Base-by-base conservation (phyloP, 2,113 vertebrate genomes). In the Morone chrysops region DNA sequence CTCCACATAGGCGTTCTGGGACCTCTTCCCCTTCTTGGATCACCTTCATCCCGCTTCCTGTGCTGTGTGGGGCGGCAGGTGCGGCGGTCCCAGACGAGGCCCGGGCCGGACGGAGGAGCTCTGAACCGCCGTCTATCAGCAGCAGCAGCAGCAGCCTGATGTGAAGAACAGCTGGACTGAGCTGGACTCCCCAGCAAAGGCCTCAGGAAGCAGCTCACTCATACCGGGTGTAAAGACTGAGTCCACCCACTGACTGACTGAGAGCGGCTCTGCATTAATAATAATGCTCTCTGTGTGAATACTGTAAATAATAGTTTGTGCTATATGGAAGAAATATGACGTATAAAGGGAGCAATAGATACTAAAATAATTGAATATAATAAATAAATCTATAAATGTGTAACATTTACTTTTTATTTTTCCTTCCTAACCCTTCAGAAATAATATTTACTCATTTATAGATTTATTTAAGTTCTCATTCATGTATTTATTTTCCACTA, bases 1-100 rank as follows among this genome's bases (percentile, higher is more conserved):
- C 84, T 95, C 96, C 0, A 87, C 96, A 61, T 90, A 92, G 56
- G n/a, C 38, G 6, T 17, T 94, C 16, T 6, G 61, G 83, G 61
- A 81, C 38, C 31, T 8, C 92, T 70, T 95, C 54, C 17, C 94
- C 48, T 95, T 96, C 90, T 95, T 95, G 81, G 63, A 94, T 95
- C 86, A 90, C 67, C 78, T 78, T 69, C 57, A 16, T 70, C 71
- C 73, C 16, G 41, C 80, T 75, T 87, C 76, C 83, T 90, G 56
- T 60, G 40, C 80, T 31, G 48, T 18, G 17, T 20, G 4, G 70
- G 2, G 66, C 20, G 11, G 68, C 54, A 8, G 25, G 47, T 16
- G 14, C 17, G 13, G 75, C 63, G 20, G 36, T 75, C 73, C 72
- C 85, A 50, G 65, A 69, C 9, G 70, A 57, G 54, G 41, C 61